Conservation (phyloP, 2,888 invertebrate species). For the Acleris emargana region DNA sequence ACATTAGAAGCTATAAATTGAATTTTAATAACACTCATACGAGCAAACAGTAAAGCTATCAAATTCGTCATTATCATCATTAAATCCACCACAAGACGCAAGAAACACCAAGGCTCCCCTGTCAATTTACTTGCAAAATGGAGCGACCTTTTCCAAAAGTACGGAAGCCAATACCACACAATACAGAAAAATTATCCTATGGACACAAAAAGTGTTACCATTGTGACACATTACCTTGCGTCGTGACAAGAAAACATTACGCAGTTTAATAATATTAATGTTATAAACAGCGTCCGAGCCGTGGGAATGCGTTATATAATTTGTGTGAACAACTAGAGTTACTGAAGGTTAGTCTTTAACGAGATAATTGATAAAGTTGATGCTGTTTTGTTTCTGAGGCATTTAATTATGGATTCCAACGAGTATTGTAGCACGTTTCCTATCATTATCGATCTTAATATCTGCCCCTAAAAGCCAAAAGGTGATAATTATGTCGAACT, state of each 20-base stretch:
- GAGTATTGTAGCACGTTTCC: background rate
- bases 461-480: too few relatives aligned
- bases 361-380: slow-evolving; percentile 20
- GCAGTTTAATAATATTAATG: slow-evolving; percentile 26
- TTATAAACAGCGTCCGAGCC: slow-evolving; percentile 15
- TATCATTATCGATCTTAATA: too few relatives aligned
- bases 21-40: too few relatives aligned
- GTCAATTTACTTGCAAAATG: background rate
- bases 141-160: slow-evolving; percentile 10
- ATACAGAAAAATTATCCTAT: slow-evolving; percentile 30
- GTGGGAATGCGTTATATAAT: slow-evolving; percentile 36
- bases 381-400: background rate
- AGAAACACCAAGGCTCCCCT: too few relatives aligned
- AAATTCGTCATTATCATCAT: too few relatives aligned
- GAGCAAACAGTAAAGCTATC: too few relatives aligned
- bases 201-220: slow-evolving; percentile 34
- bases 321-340: slow-evolving; percentile 27
- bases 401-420: background rate
- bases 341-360: slow-evolving; percentile 25
- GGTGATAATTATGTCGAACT: too few relatives aligned
- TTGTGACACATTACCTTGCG: slow-evolving; percentile 26
- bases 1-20: too few relatives aligned
- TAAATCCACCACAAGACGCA: too few relatives aligned
- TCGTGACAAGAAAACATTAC: slow-evolving; percentile 17
- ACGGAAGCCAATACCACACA: slow-evolving; percentile 25